Base-by-base conservation (phyloP, 2,797 vertebrate species). In the Spondyliosoma cantharus region DNA sequence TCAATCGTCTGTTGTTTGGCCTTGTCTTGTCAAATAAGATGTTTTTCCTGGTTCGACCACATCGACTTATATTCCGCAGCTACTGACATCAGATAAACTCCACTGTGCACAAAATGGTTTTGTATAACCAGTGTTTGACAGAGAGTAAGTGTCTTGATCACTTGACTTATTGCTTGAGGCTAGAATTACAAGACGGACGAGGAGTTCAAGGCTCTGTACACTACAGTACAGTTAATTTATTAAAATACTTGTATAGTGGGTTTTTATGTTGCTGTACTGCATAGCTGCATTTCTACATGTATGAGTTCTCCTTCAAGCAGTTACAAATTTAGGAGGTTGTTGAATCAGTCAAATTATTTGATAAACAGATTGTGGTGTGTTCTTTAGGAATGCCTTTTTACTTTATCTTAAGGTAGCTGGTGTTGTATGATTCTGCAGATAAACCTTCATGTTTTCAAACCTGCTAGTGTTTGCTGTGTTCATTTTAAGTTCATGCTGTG, bases 11-110 rank as follows among this genome's bases (percentile, higher is more conserved):
- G 13, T 80, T 91, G 85, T 90, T 92, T 92, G 92, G 87, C 93
- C 92, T 93, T 90, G 92, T 88, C 76, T 83, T 91, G 92, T 92
- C 91, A 87, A 80, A 82, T 58, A 49, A 25, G 68, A 77, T 84
- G 63, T 87, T 88, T 90, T 88, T 82, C 71, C 76, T 82, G 49
- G 62, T 87, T 84, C 54, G 69, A 92, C 87, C 88, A 82, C 89
- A 86, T 64, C 1, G 71, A 82, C 81, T 86, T 83, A 58, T 82
- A 60, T 75, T 85, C 81, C 79, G 63, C 25, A 54, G 78, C 74
- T 57, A 29, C 68, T 83, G 88, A 85, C 82, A 81, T 86, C 73
- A 69, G 74, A 78, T 77, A 58, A 77, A 83, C 73, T 76, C 59
- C 76, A 53, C 54, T 66, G 67, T 73, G 67, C 32, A 54, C 76